phyloP scores from a whole-genome alignment of 2,888 invertebrate genomes.

The Phengaris arion region DNA sequence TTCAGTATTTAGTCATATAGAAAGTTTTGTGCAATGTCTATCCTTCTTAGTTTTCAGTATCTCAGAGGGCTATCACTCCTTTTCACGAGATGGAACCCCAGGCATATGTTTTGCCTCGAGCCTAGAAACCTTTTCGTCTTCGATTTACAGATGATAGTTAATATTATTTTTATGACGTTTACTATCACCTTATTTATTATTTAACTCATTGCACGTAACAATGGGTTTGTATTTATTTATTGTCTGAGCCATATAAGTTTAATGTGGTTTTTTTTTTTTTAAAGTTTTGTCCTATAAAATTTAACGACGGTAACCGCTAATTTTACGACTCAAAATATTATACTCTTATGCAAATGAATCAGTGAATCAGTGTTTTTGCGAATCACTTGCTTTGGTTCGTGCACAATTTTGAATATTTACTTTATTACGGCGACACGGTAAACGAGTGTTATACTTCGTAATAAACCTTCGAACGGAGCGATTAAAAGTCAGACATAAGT shows the following conservation, averaged over 20 bases:
- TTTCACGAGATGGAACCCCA: too few relatives aligned
- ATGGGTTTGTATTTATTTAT: neutral
- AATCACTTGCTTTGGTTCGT: neutral
- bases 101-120: too few relatives aligned
- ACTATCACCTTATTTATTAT: too few relatives aligned
- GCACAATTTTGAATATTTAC: neutral
- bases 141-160: too few relatives aligned
- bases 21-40: too few relatives aligned
- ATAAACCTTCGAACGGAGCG: conserved; percentile 33
- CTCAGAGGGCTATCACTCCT: too few relatives aligned
- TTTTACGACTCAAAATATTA: neutral
- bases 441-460: conserved; percentile 5
- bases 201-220: neutral
- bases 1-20: too few relatives aligned
- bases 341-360: conserved; percentile 20
- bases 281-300: conserved; percentile 13
- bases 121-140: too few relatives aligned
- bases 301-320: conserved; percentile 23
- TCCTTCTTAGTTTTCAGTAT: too few relatives aligned
- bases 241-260: conserved; percentile 5
- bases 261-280: neutral
- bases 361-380: conserved; percentile 1
- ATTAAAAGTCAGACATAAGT: conserved; percentile 45
- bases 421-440: neutral
- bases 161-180: too few relatives aligned